Evolutionary conservation across 1,140 invertebrate genomes (phyloP).

Genomic region (Papilio glaucus): DNA sequence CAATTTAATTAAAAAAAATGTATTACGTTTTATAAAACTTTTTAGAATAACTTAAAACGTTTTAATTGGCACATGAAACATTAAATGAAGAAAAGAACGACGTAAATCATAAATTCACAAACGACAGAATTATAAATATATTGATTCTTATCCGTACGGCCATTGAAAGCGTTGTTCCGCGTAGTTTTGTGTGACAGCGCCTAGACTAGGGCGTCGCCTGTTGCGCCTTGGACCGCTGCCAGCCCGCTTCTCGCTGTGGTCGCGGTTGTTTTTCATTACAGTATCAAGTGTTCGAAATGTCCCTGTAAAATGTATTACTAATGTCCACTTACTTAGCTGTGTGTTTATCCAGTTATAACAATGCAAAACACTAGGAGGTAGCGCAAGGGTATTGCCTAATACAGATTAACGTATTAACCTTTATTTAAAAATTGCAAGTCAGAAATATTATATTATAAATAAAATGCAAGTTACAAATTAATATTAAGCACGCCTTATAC

Average conservation of each 20-base stretch:
- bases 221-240: constrained; percentile 24
- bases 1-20: no score
- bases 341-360: no score
- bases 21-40: no score
- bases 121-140: not conserved
- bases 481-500: no score
- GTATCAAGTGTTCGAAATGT: constrained; percentile 21
- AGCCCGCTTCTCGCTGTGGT: constrained; percentile 11
- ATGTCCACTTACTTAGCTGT: not conserved
- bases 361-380: no score
- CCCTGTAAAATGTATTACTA: constrained; percentile 30
- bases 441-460: no score
- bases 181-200: constrained; percentile 20
- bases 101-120: not conserved
- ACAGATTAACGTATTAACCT: no score
- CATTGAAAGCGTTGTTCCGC: constrained; percentile 33
- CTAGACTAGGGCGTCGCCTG: constrained; percentile 36
- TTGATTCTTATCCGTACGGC: constrained; percentile 12
- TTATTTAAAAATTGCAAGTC: no score
- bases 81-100: not conserved
- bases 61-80: not conserved
- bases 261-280: constrained; percentile 34
- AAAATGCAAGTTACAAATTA: no score
- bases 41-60: no score
- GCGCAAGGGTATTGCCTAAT: no score